phyloP scores from a whole-genome alignment of 92 coral and sea anemone genomes.

The Zoanthus solanderi region DNA sequence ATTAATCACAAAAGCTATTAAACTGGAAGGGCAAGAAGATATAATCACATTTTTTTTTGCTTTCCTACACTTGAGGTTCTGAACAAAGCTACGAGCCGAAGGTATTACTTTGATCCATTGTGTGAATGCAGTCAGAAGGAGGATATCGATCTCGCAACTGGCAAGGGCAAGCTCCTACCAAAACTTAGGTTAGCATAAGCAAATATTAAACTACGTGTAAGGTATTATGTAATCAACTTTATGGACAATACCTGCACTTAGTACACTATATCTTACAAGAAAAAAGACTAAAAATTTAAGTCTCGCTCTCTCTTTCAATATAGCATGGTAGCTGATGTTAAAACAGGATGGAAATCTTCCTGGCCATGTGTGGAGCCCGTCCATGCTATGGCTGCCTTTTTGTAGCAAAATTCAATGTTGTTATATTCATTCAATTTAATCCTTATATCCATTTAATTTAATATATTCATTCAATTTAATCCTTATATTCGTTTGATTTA shows the following conservation, averaged over 20 bases:
- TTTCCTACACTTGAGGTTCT: background rate
- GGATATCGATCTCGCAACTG: background rate
- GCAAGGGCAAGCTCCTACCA: background rate
- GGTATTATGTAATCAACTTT: too few species aligned
- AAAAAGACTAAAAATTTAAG: background rate
- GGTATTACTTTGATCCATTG: conserved; percentile 20
- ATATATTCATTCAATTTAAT: too few species aligned
- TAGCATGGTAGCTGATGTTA: conserved; percentile 22
- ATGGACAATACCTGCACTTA: too few species aligned
- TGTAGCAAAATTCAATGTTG: too few species aligned
- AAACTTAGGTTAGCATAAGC: conserved; percentile 7
- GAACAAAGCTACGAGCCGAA: background rate
- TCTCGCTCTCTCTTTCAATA: background rate
- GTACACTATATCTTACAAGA: too few species aligned
- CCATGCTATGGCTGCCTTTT: too few species aligned
- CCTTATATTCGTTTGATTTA: too few species aligned
- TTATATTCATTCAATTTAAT: too few species aligned
- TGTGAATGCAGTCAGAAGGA: background rate
- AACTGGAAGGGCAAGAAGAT: too few species aligned
- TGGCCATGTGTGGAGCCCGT: conserved; percentile 33
- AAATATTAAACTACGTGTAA: too few species aligned
- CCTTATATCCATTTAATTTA: too few species aligned
- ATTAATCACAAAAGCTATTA: background rate
- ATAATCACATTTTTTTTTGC: too few species aligned
- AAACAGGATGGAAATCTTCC: conserved; percentile 24